These are phyloP conservation scores for Octopus sinensis DNA, from an alignment of 1,140 invertebrate species.

Conservation along the genomic window DNA sequence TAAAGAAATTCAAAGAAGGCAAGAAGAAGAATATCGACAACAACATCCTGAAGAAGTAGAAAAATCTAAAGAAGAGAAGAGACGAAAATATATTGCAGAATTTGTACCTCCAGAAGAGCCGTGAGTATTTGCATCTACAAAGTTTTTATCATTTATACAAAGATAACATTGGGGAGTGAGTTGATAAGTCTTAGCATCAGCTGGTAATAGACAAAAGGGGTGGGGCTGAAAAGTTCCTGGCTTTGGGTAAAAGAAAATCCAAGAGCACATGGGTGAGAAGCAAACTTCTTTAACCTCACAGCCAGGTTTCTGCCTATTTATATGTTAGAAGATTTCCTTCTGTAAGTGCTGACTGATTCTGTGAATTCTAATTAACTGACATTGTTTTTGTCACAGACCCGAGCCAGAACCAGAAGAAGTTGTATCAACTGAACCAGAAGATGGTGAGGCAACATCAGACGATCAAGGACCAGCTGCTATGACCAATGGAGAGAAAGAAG, in stretches of 20 bases:
- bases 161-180: too few species aligned
- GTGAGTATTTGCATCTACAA: conserved; percentile 28
- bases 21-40: conserved; percentile 65
- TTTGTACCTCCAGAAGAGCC: conserved; percentile 53
- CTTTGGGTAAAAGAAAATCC: too few species aligned
- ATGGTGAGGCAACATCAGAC: conserved; percentile 19
- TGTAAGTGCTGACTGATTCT: neutral
- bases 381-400: conserved; percentile 19
- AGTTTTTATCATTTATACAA: too few species aligned
- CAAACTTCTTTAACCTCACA: too few species aligned
- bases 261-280: too few species aligned
- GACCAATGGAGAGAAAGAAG: conserved; percentile 28
- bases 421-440: conserved; percentile 12
- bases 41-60: conserved; percentile 47
- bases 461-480: conserved; percentile 8
- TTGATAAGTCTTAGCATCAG: too few species aligned
- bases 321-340: neutral
- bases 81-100: conserved; percentile 48
- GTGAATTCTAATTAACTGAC: neutral
- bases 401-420: conserved; percentile 36
- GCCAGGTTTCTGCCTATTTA: too few species aligned
- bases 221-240: too few species aligned
- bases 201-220: too few species aligned
- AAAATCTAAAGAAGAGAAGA: conserved; percentile 42
- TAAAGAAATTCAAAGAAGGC: conserved; percentile 86